Conservation (phyloP, 2,113 vertebrate species). For the Trichomycterus rosablanca region DNA sequence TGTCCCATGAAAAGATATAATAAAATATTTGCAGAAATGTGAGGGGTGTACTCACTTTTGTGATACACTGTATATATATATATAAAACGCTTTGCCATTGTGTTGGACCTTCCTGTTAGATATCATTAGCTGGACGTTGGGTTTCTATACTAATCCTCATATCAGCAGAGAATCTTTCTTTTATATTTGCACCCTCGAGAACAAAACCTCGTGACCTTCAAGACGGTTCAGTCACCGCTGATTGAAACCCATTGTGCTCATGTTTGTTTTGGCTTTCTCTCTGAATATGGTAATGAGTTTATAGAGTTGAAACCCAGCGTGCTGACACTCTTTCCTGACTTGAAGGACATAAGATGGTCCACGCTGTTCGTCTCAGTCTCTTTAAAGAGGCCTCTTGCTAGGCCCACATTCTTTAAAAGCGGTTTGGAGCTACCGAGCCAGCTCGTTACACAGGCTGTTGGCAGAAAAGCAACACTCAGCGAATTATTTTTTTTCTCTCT, state of each 20-base stretch:
- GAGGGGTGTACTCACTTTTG: too few species aligned
- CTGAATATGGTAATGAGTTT: not conserved
- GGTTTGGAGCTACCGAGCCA: not conserved
- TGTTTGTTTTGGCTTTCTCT: constrained; percentile 8
- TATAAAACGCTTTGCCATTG: too few species aligned
- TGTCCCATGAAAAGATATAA: too few species aligned
- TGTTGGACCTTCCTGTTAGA: too few species aligned
- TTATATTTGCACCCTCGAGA: not conserved
- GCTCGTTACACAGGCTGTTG: not conserved
- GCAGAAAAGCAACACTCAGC: not conserved
- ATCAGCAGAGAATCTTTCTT: too few species aligned
- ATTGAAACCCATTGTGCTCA: not conserved
- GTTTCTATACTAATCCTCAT: too few species aligned
- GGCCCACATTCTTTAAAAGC: not conserved
- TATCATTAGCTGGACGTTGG: too few species aligned
- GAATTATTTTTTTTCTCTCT: not conserved
- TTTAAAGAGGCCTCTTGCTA: not conserved
- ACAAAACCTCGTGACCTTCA: constrained; percentile 15
- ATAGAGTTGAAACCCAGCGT: too few species aligned
- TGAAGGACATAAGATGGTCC: not conserved
- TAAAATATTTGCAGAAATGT: too few species aligned
- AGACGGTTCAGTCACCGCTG: not conserved
- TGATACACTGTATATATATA: too few species aligned
- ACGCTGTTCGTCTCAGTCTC: not conserved
- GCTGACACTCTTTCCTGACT: too few species aligned